A percentile compares a stretch with the other conserved stretches of the same genome.
Conservation (phyloP, 2,113 vertebrate species). For the Tragelaphus strepsiceros region DNA sequence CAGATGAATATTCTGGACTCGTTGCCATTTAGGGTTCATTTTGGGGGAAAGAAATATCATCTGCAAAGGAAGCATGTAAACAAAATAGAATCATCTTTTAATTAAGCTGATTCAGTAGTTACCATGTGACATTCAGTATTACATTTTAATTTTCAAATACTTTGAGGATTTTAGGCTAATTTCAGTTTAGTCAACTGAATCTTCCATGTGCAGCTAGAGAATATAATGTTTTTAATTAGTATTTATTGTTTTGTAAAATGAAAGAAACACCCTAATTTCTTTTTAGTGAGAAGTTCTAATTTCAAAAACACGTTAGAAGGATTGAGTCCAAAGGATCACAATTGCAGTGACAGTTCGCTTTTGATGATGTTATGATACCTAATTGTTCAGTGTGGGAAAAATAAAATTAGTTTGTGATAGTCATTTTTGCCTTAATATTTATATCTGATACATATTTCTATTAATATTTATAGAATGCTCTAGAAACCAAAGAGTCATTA, state of each 20-base stretch:
- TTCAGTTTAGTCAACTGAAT: not conserved
- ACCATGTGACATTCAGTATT: not conserved
- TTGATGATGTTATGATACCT: not conserved
- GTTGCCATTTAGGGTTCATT: not conserved
- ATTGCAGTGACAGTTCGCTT: not conserved
- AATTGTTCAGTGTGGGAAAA: not conserved
- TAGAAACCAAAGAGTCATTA: not conserved
- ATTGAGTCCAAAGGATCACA: not conserved
- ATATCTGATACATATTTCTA: not conserved
- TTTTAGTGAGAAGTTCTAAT: not conserved
- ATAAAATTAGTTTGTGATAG: not conserved
- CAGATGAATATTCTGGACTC: not conserved
- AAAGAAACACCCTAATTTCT: not conserved
- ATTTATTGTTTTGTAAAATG: not conserved
- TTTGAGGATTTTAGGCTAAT: not conserved
- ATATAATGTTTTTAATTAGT: not conserved
- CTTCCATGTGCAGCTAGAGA: not conserved
- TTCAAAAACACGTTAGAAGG: not conserved
- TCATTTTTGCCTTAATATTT: not conserved
- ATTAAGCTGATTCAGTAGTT: not conserved
- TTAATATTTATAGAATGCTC: not conserved
- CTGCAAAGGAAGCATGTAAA: not conserved
- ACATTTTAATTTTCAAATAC: constrained; percentile 16
- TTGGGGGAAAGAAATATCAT: not conserved
- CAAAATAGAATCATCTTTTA: not conserved